Conservation (phyloP, 2,113 vertebrate genomes). For the Felis chaus region DNA sequence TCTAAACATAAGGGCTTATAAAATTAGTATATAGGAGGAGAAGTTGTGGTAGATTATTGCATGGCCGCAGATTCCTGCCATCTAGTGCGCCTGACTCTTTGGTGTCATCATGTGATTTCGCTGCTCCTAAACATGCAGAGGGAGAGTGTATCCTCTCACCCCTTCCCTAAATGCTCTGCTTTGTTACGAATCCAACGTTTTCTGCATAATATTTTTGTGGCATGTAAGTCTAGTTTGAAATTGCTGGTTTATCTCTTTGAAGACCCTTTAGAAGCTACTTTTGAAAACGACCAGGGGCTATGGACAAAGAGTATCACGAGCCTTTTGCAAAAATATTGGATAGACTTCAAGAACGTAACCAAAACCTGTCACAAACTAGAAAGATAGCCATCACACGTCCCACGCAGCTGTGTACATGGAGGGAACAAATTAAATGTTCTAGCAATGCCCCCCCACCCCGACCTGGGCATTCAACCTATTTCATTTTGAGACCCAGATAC, state of each 20-base stretch:
- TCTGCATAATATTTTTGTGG: not conserved
- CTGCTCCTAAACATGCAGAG: not conserved
- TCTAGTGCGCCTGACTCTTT: not conserved
- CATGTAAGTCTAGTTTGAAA: not conserved
- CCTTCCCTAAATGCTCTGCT: not conserved
- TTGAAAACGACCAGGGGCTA: not conserved
- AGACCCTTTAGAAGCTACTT: not conserved
- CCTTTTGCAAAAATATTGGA: slow-evolving; percentile 31
- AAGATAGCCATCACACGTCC: not conserved
- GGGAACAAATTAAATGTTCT: not conserved
- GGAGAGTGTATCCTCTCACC: not conserved
- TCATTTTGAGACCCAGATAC: not conserved
- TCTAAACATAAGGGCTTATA: slow-evolving; percentile 69
- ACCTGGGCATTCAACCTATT: not conserved
- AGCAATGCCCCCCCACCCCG: not conserved
- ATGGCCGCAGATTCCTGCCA: not conserved
- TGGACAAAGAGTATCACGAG: not conserved
- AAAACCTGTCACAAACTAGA: not conserved
- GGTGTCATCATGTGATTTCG: not conserved
- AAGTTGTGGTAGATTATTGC: not conserved
- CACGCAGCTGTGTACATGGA: not conserved
- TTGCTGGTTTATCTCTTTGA: not conserved
- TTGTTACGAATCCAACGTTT: not conserved
- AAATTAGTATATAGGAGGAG: slow-evolving; percentile 38
- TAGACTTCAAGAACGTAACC: not conserved